Percentiles rank a stretch among this genome's conserved stretches.
phyloP scores from a whole-genome alignment of 2,888 invertebrate genomes.

The Incurvaria masculella region DNA sequence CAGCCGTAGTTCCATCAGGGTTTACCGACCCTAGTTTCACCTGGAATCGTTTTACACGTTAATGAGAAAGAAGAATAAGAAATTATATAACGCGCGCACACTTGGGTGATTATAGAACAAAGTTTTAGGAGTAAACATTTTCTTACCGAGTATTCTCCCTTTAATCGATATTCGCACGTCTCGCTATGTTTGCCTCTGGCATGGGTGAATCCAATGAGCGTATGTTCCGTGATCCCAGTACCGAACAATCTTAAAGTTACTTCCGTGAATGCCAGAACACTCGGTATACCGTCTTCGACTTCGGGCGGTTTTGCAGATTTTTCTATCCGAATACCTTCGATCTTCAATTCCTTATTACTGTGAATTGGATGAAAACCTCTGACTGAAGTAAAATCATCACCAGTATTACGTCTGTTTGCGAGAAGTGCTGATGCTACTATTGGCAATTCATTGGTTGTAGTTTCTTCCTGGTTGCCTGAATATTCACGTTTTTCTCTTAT shows the following conservation, averaged over 20 bases:
- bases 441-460: slow-evolving; percentile 10
- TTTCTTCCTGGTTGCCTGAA: slow-evolving; percentile 5
- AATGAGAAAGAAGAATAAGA: background rate
- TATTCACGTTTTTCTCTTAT: slow-evolving; percentile 3
- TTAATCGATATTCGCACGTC: slow-evolving; percentile 60
- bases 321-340: slow-evolving; percentile 59
- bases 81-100: background rate
- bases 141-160: slow-evolving; percentile 44
- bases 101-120: too few relatives aligned
- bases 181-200: slow-evolving; percentile 49
- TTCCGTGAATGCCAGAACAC: slow-evolving; percentile 58
- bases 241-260: slow-evolving; percentile 74
- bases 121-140: too few relatives aligned
- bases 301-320: slow-evolving; percentile 54
- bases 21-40: slow-evolving; percentile 38
- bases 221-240: slow-evolving; percentile 60
- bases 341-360: slow-evolving; percentile 25
- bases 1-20: slow-evolving; percentile 46
- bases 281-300: slow-evolving; percentile 61
- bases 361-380: slow-evolving; percentile 15
- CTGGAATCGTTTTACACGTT: slow-evolving; percentile 28
- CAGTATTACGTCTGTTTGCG: slow-evolving; percentile 6
- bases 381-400: background rate
- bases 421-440: slow-evolving; percentile 11
- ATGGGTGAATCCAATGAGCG: slow-evolving; percentile 70